phyloP scores from a whole-genome alignment of 2,797 vertebrate genomes.

The Gymnoscopelus microlampas region DNA sequence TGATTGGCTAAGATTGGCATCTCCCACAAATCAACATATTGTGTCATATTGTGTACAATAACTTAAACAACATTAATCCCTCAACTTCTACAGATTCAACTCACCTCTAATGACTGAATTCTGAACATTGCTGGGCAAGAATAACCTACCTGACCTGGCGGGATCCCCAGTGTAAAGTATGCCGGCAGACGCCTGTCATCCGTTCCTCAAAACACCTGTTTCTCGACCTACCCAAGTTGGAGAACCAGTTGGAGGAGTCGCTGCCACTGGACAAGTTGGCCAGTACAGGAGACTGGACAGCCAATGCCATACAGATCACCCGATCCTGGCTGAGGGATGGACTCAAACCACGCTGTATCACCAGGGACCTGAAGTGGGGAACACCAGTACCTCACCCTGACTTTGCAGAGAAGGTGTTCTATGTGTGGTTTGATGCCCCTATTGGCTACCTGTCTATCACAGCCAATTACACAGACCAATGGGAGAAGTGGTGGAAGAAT shows the following conservation, averaged over 20 bases:
- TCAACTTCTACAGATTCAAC: too few species aligned
- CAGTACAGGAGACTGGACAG: conserved; percentile 89
- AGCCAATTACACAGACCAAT: conserved; percentile 92
- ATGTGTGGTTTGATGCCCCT: conserved; percentile 97
- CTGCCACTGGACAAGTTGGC: conserved; percentile 76
- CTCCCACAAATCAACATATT: too few species aligned
- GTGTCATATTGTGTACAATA: too few species aligned
- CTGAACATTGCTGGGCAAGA: too few species aligned
- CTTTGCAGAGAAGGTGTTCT: conserved; percentile 94
- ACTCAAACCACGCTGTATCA: conserved; percentile 95
- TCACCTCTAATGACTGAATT: too few species aligned
- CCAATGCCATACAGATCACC: conserved; percentile 92
- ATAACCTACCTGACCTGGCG: too few species aligned
- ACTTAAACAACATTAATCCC: too few species aligned
- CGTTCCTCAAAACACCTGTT: conserved; percentile 91
- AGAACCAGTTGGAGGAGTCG: conserved; percentile 87
- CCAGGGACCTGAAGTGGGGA: conserved; percentile 93
- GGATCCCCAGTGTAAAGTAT: conserved; percentile 93
- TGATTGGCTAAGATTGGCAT: too few species aligned
- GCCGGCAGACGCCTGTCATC: conserved; percentile 84
- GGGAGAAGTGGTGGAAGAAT: conserved; percentile 99
- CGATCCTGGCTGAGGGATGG: conserved; percentile 95
- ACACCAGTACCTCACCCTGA: conserved; percentile 93
- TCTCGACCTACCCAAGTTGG: conserved; percentile 93
- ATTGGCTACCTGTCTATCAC: conserved; percentile 97